phyloP scores from a whole-genome alignment of 2,797 vertebrate genomes.

The Neoniphon sammara region DNA sequence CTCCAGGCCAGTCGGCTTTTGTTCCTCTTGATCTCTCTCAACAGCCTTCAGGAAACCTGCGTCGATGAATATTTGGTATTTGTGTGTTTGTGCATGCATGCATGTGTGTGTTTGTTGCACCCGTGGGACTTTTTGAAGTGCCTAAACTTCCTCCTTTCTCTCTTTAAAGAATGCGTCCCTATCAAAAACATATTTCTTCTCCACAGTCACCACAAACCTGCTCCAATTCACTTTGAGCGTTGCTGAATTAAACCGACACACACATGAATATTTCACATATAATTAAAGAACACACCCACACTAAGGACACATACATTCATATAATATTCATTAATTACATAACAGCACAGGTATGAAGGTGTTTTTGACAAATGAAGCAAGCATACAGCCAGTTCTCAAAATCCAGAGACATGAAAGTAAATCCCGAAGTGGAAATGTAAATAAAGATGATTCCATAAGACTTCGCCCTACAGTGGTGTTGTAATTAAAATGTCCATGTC shows the following conservation, averaged over 20 bases:
- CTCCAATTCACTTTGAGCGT: conserved; percentile 73
- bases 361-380: not conserved
- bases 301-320: not conserved
- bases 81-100: not conserved
- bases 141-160: conserved; percentile 73
- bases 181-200: conserved; percentile 80
- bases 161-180: conserved; percentile 81
- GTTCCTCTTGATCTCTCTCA: conserved; percentile 76
- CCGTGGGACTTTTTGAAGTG: conserved; percentile 12
- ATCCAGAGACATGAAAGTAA: not conserved
- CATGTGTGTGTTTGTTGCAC: not conserved
- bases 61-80: not conserved
- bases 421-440: not conserved
- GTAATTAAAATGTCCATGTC: conserved; percentile 11
- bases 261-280: not conserved
- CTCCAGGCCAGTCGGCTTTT: conserved; percentile 75
- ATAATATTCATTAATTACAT: not conserved
- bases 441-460: not conserved
- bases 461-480: not conserved
- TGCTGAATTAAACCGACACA: conserved; percentile 60
- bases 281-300: conserved; percentile 9
- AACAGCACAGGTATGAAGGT: not conserved
- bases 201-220: conserved; percentile 76
- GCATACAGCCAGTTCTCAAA: not conserved
- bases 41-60: conserved; percentile 58